Conservation (phyloP, 2,113 vertebrate species). For the Chiloscyllium plagiosum region DNA sequence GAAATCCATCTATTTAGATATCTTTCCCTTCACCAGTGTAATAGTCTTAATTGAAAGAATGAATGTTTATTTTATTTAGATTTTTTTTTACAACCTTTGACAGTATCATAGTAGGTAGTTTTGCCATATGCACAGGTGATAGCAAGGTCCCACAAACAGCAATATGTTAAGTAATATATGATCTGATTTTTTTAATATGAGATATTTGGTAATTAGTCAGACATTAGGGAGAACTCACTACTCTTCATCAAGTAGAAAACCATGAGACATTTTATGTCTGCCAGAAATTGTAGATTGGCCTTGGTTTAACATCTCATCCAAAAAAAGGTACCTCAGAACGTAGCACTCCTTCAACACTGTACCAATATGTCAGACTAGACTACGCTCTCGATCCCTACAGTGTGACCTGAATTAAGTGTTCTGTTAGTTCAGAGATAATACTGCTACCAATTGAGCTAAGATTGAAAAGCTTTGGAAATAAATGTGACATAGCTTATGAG, state of each 20-base stretch:
- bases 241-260: background rate
- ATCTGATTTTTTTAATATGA: background rate
- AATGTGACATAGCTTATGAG: background rate
- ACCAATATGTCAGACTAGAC: background rate
- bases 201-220: background rate
- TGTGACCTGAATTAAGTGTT: background rate
- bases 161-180: background rate
- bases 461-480: background rate
- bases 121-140: background rate
- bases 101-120: too few species aligned
- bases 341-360: background rate
- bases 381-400: background rate
- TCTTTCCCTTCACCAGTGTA: background rate
- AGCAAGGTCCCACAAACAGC: background rate
- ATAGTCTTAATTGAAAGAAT: background rate
- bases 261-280: background rate
- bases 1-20: background rate
- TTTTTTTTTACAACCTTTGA: background rate
- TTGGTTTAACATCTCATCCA: background rate
- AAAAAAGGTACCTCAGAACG: background rate
- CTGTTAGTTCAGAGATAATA: background rate
- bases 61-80: background rate
- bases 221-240: background rate
- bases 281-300: background rate
- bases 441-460: background rate